Conservation (phyloP, 1,140 invertebrate species). For the Atta texana region DNA sequence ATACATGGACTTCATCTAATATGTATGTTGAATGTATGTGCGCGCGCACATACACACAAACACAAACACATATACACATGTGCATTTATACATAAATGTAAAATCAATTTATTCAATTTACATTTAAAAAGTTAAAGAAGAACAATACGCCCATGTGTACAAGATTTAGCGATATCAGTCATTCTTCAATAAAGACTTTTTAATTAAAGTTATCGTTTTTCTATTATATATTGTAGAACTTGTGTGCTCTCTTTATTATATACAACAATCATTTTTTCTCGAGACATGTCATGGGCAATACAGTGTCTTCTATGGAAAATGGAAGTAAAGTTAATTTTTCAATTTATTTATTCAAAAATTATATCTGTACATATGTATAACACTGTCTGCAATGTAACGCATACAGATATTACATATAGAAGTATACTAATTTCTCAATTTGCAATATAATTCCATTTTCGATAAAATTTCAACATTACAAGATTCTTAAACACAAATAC, state of each 20-base stretch:
- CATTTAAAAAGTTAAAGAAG: conserved; percentile 20
- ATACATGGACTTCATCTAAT: conserved; percentile 59
- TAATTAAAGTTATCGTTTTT: conserved; percentile 61
- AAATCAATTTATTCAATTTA: conserved; percentile 62
- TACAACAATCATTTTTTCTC: conserved; percentile 48
- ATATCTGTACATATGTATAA: conserved; percentile 58
- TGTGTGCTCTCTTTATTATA: conserved; percentile 54
- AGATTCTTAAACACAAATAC: conserved; percentile 55
- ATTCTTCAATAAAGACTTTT: conserved; percentile 68
- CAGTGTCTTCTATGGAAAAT: conserved; percentile 40
- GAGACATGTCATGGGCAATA: conserved; percentile 65
- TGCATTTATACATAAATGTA: conserved; percentile 70
- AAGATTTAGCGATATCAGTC: conserved; percentile 62
- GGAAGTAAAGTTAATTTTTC: conserved; percentile 33
- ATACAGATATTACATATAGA: conserved; percentile 46
- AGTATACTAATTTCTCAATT: conserved; percentile 62
- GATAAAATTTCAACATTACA: conserved; percentile 42
- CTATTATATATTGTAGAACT: conserved; percentile 62
- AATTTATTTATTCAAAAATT: conserved; percentile 56
- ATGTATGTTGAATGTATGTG: conserved; percentile 45
- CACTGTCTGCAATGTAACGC: conserved; percentile 45
- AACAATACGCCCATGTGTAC: conserved; percentile 63
- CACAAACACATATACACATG: conserved; percentile 53
- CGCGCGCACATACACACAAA: conserved; percentile 15
- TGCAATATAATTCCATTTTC: conserved; percentile 43